Evolutionary conservation across 2,888 invertebrate genomes (phyloP), one percentile per base, ranked within the genome.

Genomic region (Melipona bicolor): DNA sequence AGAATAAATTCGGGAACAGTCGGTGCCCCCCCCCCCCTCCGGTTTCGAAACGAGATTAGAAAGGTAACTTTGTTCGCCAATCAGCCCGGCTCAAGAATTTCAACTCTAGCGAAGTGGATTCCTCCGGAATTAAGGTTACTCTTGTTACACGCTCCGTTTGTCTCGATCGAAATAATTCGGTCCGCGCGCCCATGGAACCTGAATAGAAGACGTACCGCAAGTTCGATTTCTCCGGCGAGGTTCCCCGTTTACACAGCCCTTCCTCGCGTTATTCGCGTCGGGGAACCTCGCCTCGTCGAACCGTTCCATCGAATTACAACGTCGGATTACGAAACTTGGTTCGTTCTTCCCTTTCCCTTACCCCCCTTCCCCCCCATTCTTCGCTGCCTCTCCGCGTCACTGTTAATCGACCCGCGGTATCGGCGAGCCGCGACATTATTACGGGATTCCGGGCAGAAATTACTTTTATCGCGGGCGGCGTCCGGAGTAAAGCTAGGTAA

Each of bases 41-140:
- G 17, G 54, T 19, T 54, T 62, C 89, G 87, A 91, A 94, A 94
- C 91, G 88, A 93, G 92, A 93, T 94, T 93, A 94, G 91, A 87
- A 85, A 89, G 84, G 90, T 92, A 94, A 94, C 93, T 94, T 93
- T 92, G 94, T 94, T 94, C 87, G 91, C 91, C 91, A 93, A 94
- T 94, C 93, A 92, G 90, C 89, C 43, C 88, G 89, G 89, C 87
- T 84, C 88, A 90, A 91, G 92, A 91, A 91, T 92, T 90, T 87
- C 89, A 85, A 89, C 79, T 85, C 77, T 64, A 65, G 32, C 64
- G 70, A 67, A 79, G 81, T 81, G 81, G 81, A 87, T 84, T 88
- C 84, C 86, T 80, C 70, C 75, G 62, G 81, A 78, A 80, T 87
- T 84, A 83, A 84, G 86, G 85, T 70, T 79, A 79, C 85, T 86